A percentile compares a stretch with the other conserved stretches of the same genome.
Evolutionary conservation across 2,888 invertebrate genomes (phyloP).

Genomic region (Callyntrura sp.): DNA sequence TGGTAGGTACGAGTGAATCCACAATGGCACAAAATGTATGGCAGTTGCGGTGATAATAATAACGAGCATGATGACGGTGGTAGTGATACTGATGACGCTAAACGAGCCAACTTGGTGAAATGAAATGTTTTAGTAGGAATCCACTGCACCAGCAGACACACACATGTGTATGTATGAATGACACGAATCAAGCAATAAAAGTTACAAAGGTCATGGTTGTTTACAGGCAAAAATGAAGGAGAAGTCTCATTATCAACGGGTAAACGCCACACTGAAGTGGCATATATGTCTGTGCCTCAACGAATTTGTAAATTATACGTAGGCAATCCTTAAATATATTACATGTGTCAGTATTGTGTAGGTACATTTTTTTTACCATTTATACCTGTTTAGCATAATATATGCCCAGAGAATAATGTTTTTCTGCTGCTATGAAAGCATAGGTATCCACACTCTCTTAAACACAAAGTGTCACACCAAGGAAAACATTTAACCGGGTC

Average conservation of each 20-base stretch:
- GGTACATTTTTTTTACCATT: too few species aligned
- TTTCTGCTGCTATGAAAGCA: too few species aligned
- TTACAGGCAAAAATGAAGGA: constrained; percentile 38
- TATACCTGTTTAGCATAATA: constrained; percentile 22
- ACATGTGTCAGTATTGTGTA: too few species aligned
- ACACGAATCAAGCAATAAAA: constrained; percentile 32
- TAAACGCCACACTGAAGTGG: too few species aligned
- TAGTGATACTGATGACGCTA: background rate
- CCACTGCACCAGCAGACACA: too few species aligned
- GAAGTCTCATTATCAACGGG: constrained; percentile 30
- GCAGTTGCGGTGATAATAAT: too few species aligned
- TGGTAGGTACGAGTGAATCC: too few species aligned
- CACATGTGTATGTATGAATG: constrained; percentile 31
- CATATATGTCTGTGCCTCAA: background rate
- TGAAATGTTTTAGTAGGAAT: constrained; percentile 35
- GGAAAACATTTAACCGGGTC: constrained; percentile 51
- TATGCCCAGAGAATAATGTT: too few species aligned
- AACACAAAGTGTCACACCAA: constrained; percentile 41
- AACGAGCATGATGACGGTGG: background rate
- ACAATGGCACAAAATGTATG: too few species aligned
- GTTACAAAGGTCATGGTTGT: constrained; percentile 44
- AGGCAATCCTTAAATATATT: too few species aligned
- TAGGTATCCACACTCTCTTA: background rate
- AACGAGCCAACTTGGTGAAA: constrained; percentile 7
- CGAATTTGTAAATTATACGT: background rate